Evolutionary conservation across 2,888 invertebrate genomes (phyloP).

Genomic region (Stegana nigrithorax): DNA sequence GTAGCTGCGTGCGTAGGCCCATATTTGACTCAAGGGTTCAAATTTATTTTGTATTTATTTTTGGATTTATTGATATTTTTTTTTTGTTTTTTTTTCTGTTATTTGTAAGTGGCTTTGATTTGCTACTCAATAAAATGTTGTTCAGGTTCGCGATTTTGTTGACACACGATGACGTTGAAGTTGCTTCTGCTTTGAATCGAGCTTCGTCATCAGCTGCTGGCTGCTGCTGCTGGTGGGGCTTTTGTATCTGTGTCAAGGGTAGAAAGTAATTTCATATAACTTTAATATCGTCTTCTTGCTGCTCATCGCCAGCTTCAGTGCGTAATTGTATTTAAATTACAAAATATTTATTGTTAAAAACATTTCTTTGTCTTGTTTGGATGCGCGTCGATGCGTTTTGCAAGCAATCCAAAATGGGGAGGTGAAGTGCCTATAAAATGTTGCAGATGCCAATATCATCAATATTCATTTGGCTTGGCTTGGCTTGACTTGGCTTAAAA

Average conservation of each 20-base stretch:
- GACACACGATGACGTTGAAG: background rate
- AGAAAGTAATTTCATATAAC: background rate
- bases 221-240: background rate
- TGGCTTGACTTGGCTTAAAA: slow-evolving; percentile 32
- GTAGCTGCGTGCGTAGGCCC: background rate
- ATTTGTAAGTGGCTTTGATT: too few species aligned
- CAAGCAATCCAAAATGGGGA: background rate
- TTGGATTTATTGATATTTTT: background rate
- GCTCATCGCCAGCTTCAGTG: background rate
- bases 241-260: slow-evolving; percentile 48
- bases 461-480: slow-evolving; percentile 2
- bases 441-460: background rate
- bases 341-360: slow-evolving; percentile 53
- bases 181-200: background rate
- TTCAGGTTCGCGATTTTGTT: background rate
- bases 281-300: slow-evolving; percentile 29
- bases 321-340: slow-evolving; percentile 42
- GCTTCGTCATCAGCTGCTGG: background rate
- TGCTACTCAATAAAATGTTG: too few species aligned
- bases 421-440: background rate
- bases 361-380: background rate
- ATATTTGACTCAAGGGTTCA: background rate
- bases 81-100: background rate
- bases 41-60: background rate
- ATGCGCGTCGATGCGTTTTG: too few species aligned